Evolutionary conservation across 2,888 invertebrate species (phyloP), one percentile per base, ranked within the genome.

Genomic region (Miltochrista miniata): DNA sequence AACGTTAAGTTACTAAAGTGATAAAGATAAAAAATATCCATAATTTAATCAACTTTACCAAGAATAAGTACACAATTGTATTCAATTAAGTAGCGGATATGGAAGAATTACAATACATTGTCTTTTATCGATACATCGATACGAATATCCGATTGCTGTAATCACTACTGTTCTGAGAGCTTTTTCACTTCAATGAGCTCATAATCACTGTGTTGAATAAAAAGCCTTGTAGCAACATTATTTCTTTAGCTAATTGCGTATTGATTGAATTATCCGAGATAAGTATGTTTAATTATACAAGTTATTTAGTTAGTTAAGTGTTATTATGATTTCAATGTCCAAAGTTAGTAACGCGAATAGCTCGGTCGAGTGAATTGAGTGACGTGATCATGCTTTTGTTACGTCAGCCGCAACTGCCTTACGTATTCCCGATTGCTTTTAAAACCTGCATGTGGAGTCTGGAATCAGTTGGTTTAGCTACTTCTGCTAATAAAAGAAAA

Each of bases 41-140:
- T 56, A 66, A 61, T 59, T 15, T 42, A 42, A 43, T 43, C 18
- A 43, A 43, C 14, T 65, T 63, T 57, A 70, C 45, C 7, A 35
- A 56, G 49, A 41, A 60, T 56, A 72, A 70, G 67, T 61, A 64
- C 65, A 48, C 42, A 53, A 83, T 83, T 80, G 76, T 81, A 76
- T 80, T 76, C 76, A 68, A 70, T 70, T 68, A 71, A 64, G 64
- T 57, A 58, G 59, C 72, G 71, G 74, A 79, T 71, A 73, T 72
- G 60, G 60, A 67, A 65, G 69, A 70, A 72, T 58, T 39, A 59
- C n/a, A n/a, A n/a, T n/a, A n/a, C 56, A 68, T 68, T 68, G 64
- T 63, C 61, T 63, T 60, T 66, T 63, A 63, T 72, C 64, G 56
- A 57, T 68, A 62, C 53, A 56, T 54, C 54, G 57, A 69, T 68